Evolutionary conservation across 92 coral and sea anemone species (phyloP).

Genomic region (Epizoanthus rinbou): DNA sequence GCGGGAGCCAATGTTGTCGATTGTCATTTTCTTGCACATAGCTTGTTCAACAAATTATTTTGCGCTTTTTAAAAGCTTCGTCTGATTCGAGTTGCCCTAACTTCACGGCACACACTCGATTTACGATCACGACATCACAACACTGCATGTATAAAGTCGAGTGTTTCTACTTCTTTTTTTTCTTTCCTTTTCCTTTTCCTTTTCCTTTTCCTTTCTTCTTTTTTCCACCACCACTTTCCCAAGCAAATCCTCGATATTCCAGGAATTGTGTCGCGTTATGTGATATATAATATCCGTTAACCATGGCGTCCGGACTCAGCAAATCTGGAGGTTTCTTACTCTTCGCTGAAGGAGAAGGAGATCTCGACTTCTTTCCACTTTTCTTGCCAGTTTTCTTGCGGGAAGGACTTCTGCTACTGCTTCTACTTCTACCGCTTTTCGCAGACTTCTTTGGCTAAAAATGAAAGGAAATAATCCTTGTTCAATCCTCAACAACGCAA

Average conservation of each 20-base stretch:
- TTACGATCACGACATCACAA: too few species aligned
- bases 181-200: slow-evolving; percentile 68
- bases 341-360: slow-evolving; percentile 78
- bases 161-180: slow-evolving; percentile 46
- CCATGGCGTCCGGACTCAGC: slow-evolving; percentile 96
- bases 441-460: slow-evolving; percentile 73
- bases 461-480: not conserved
- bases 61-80: too few species aligned
- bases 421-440: slow-evolving; percentile 76
- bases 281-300: slow-evolving; percentile 92
- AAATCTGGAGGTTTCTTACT: slow-evolving; percentile 70
- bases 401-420: slow-evolving; percentile 90
- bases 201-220: slow-evolving; percentile 76
- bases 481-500: not conserved
- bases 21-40: too few species aligned
- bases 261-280: slow-evolving; percentile 93
- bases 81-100: too few species aligned
- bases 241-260: slow-evolving; percentile 85
- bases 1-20: too few species aligned
- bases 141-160: too few species aligned
- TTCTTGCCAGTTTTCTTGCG: slow-evolving; percentile 72
- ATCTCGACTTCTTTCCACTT: slow-evolving; percentile 80
- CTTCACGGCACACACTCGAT: too few species aligned
- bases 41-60: too few species aligned
- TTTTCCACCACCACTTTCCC: slow-evolving; percentile 66